Percentiles rank a stretch among this genome's conserved stretches.
These are phyloP conservation scores for Synergus gifuensis DNA, from an alignment of 2,888 invertebrate genomes.

Conservation along the genomic window DNA sequence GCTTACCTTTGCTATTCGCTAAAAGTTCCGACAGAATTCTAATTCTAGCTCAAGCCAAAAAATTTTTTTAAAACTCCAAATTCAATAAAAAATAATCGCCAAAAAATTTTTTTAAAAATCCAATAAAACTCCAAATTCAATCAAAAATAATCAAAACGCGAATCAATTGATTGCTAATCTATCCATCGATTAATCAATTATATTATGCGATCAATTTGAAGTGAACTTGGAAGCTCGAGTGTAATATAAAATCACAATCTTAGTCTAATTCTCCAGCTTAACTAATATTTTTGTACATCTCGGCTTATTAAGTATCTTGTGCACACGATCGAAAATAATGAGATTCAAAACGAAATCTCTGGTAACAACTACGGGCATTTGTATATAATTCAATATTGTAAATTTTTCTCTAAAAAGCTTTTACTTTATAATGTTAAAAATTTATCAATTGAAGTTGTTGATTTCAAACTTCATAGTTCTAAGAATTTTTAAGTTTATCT, in stretches of 20 bases:
- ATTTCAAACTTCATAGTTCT: not conserved
- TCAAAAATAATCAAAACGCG: not conserved
- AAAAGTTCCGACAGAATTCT: constrained; percentile 7
- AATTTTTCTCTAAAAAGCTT: not conserved
- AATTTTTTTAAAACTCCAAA: not conserved
- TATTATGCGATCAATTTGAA: not conserved
- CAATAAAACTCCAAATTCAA: not conserved
- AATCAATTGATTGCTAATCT: not conserved
- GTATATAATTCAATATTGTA: not conserved
- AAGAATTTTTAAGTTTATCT: not conserved
- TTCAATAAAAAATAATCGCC: not conserved
- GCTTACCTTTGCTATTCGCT: not conserved
- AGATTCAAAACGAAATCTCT: constrained; percentile 28
- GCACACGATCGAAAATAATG: constrained; percentile 19
- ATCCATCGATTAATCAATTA: not conserved
- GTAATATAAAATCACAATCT: constrained; percentile 19
- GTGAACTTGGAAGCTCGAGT: constrained; percentile 5
- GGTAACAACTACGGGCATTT: constrained; percentile 24
- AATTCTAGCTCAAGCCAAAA: not conserved
- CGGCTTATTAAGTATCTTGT: constrained; percentile 29
- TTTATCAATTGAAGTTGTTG: not conserved
- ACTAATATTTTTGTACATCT: constrained; percentile 32
- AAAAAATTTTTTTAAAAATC: not conserved
- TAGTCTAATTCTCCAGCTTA: constrained; percentile 16
- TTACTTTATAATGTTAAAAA: not conserved